These are phyloP conservation scores for Arothron firmamentum DNA, from an alignment of 2,113 vertebrate genomes.

Conservation along the genomic window DNA sequence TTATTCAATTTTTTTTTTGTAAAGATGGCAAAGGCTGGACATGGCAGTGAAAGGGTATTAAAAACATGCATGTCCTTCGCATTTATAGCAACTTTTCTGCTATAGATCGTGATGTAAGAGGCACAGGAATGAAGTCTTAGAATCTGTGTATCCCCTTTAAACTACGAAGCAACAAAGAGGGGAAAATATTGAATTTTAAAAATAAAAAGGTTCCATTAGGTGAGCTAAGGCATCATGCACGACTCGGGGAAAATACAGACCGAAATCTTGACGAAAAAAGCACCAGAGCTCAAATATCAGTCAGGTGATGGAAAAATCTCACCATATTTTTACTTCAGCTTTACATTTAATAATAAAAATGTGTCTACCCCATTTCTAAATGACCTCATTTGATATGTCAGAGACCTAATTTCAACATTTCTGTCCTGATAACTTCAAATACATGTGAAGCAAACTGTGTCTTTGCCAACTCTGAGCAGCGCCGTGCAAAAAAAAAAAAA, in stretches of 20 bases:
- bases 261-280: too few relatives aligned
- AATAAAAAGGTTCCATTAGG: too few relatives aligned
- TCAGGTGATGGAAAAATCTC: too few relatives aligned
- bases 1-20: constrained; percentile 25
- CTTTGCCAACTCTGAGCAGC: constrained; percentile 22
- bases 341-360: not conserved
- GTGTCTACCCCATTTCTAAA: not conserved
- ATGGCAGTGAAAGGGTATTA: not conserved
- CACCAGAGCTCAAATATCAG: too few relatives aligned
- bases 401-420: not conserved
- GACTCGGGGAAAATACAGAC: too few relatives aligned
- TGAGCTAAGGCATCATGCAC: too few relatives aligned
- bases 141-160: not conserved
- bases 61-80: not conserved
- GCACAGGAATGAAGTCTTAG: constrained; percentile 1
- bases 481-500: constrained; percentile 6
- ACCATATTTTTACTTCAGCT: too few relatives aligned
- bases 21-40: constrained; percentile 33
- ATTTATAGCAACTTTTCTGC: not conserved
- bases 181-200: too few relatives aligned
- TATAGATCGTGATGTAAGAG: not conserved
- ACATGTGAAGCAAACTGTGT: constrained; percentile 11
- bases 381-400: not conserved
- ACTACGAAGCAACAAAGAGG: not conserved
- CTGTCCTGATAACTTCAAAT: constrained; percentile 7